These are phyloP conservation scores for Cassiopea andromeda DNA, from an alignment of 30 jellyfish, hydroid and myxozoan genomes.

Conservation along the genomic window DNA sequence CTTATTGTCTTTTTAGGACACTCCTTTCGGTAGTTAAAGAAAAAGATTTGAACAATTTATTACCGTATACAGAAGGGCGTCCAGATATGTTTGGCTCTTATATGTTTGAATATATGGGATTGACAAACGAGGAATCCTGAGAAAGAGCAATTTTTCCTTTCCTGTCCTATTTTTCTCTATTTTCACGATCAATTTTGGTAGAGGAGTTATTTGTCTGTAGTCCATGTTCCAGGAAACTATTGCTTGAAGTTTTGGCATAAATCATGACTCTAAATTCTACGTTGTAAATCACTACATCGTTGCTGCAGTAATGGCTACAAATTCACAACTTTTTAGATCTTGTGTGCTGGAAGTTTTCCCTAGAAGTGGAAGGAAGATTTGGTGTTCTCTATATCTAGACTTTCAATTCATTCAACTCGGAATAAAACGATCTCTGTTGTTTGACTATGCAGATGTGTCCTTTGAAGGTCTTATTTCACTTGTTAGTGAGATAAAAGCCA, in stretches of 20 bases:
- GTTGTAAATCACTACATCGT: no score
- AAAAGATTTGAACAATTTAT: slow-evolving; percentile 1
- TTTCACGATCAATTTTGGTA: no score
- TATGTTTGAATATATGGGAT: slow-evolving; percentile 36
- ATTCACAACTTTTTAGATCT: background rate
- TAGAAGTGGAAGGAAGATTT: slow-evolving; percentile 20
- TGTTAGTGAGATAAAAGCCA: background rate
- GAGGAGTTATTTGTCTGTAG: no score
- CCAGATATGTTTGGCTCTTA: slow-evolving; percentile 52
- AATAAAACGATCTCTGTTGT: slow-evolving; percentile 10
- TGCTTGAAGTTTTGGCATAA: background rate
- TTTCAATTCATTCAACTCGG: slow-evolving; percentile 27
- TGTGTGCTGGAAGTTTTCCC: slow-evolving; percentile 8
- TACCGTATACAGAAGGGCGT: slow-evolving; percentile 30
- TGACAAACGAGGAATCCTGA: background rate
- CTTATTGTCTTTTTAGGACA: slow-evolving; percentile 11
- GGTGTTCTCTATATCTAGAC: slow-evolving; percentile 24
- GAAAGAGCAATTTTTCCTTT: no score
- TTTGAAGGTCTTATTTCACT: background rate
- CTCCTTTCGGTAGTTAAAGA: slow-evolving; percentile 23
- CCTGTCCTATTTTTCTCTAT: no score
- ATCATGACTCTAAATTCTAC: no score
- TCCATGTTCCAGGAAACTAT: no score
- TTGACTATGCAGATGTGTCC: slow-evolving; percentile 36
- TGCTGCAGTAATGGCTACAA: background rate